Evolutionary conservation across 2,888 invertebrate species (phyloP).

Genomic region (Opisthograptis luteolata): DNA sequence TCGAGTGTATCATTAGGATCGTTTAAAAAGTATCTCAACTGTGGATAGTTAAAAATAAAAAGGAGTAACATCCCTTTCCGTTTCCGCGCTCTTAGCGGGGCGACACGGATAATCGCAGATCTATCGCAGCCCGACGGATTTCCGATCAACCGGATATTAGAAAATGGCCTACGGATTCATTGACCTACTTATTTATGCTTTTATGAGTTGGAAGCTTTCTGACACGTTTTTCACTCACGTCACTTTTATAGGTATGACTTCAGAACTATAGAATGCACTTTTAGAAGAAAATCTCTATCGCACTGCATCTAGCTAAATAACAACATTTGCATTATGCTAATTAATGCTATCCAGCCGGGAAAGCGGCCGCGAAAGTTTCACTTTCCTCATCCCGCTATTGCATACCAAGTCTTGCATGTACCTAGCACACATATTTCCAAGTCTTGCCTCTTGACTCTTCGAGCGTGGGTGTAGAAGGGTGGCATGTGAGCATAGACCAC

Average conservation of each 20-base stretch:
- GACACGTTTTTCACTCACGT: neutral
- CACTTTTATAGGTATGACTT: neutral
- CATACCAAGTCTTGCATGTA: conserved; percentile 22
- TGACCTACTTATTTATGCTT: conserved; percentile 4
- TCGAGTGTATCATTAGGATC: conserved; percentile 47
- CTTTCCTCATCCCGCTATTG: conserved; percentile 38
- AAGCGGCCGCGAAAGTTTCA: conserved; percentile 36
- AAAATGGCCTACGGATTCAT: conserved; percentile 25
- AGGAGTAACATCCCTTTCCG: conserved; percentile 64
- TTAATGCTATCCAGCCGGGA: conserved; percentile 26
- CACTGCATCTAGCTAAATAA: conserved; percentile 5
- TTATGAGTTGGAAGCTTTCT: neutral
- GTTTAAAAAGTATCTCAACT: conserved; percentile 45
- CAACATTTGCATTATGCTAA: conserved; percentile 27
- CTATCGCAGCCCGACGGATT: conserved; percentile 58
- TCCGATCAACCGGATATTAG: conserved; percentile 44
- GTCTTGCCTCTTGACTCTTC: conserved; percentile 29
- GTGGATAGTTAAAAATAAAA: conserved; percentile 54
- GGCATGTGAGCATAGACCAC: conserved; percentile 67
- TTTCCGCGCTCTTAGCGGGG: conserved; percentile 45
- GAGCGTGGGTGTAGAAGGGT: conserved; percentile 58
- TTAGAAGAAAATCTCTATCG: conserved; percentile 18
- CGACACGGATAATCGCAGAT: conserved; percentile 57
- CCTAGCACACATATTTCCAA: conserved; percentile 31
- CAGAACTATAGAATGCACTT: neutral